phyloP scores from a whole-genome alignment of 2,113 vertebrate species.

The Hystrix brachyura region DNA sequence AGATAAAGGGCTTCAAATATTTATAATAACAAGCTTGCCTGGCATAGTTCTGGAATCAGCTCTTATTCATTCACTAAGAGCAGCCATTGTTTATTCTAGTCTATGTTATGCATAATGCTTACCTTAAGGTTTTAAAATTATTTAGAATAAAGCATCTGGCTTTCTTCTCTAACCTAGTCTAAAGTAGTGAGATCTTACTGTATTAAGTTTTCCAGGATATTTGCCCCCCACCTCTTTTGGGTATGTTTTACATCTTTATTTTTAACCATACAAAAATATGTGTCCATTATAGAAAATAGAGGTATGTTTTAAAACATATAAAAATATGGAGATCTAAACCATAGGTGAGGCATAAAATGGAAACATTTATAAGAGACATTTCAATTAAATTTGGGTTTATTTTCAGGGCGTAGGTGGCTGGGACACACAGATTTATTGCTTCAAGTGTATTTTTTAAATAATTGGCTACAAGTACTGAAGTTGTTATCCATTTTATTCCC shows the following conservation, averaged over 20 bases:
- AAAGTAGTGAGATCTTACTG: constrained; percentile 43
- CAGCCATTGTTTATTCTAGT: background rate
- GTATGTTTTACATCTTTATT: background rate
- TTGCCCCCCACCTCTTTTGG: background rate
- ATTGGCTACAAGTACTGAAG: constrained; percentile 41
- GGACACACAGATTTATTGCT: constrained; percentile 33
- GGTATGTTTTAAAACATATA: background rate
- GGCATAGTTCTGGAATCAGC: background rate
- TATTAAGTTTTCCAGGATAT: background rate
- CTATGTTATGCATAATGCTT: background rate
- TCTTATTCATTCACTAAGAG: constrained; percentile 21
- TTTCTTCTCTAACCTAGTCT: background rate
- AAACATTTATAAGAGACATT: constrained; percentile 14
- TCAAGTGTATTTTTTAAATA: constrained; percentile 64
- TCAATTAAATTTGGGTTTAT: constrained; percentile 54
- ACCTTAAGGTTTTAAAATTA: background rate
- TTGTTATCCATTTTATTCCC: constrained; percentile 36
- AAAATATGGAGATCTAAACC: background rate
- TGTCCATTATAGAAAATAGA: background rate
- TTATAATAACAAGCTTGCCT: constrained; percentile 32
- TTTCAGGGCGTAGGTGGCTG: constrained; percentile 69
- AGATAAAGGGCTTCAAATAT: constrained; percentile 44
- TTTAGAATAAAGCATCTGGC: constrained; percentile 22
- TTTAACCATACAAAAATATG: constrained; percentile 2
- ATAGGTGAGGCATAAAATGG: background rate